Evolutionary conservation across 1,140 invertebrate species (phyloP), one percentile per base, ranked within the genome.

Genomic region (Pseudomyrmex dendroicus): DNA sequence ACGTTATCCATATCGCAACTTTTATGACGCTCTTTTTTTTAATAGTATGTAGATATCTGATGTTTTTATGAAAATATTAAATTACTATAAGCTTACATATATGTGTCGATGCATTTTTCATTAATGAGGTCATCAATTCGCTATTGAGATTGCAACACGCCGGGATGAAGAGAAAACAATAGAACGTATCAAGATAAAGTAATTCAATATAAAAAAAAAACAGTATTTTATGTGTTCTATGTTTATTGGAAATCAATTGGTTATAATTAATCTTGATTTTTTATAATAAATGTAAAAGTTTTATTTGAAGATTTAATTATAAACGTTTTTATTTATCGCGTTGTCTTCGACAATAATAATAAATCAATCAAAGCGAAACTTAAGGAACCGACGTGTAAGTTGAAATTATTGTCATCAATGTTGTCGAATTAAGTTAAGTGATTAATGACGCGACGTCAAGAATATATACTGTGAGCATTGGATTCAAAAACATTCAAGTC

Each of bases 361-460:
- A 12, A 77, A 50, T 15, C 15, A 13, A 80, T 35, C 46, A 0
- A 48, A 70, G 54, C 46, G 35, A 50, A 15, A 35, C 17, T 70
- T 50, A n/a, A 48, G 20, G 50, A 35, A 67, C 48, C 62, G 54
- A 85, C 82, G 83, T 80, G 74, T 76, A 85, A 84, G 56, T 4
- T 61, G 77, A 86, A 86, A 86, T 86, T 86, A 86, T 86, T 86
- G 85, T 86, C 85, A 86, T 85, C 59, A 62, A 70, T 85, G 66
- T 86, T 64, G 57, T 73, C 64, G 85, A 85, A 57, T 70, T 66
- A n/a, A n/a, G 78, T 82, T 76, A 67, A 77, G 35, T 25, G 22
- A 61, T 73, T 73, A 82, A 70, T 50, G 56, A 72, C 3, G 44
- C 17, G 5, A 56, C 57, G 54, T 3, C 20, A 44, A 22, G 20